Conservation (phyloP, 2,888 invertebrate species). For the Hedychridium roseum region DNA sequence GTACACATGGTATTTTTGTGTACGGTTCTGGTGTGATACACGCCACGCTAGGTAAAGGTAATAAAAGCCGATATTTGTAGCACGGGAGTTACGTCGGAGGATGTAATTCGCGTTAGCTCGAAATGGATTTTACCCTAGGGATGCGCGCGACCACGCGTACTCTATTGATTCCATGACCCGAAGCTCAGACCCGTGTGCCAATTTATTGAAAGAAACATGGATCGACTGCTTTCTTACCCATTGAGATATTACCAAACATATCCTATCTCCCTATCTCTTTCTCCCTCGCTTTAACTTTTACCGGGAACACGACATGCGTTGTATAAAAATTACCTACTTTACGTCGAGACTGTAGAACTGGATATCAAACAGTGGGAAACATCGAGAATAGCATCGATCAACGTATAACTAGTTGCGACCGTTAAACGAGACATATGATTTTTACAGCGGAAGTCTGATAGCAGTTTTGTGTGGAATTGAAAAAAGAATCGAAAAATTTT, state of each 20-base stretch:
- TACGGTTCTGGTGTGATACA: constrained; percentile 19
- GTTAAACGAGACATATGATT: too few species aligned
- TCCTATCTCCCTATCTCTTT: background rate
- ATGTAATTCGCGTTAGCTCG: constrained; percentile 5
- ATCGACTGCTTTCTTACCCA: background rate
- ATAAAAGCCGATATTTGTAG: constrained; percentile 7
- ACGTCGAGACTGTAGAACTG: too few species aligned
- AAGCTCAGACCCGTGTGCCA: constrained; percentile 41
- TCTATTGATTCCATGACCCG: constrained; percentile 48
- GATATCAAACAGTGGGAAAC: too few species aligned
- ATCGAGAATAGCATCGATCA: too few species aligned
- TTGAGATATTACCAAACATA: background rate
- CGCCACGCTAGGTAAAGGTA: constrained; percentile 13
- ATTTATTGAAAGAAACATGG: constrained; percentile 37
- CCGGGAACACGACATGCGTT: too few species aligned
- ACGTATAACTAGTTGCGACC: too few species aligned
- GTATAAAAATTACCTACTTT: too few species aligned
- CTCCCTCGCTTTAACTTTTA: background rate
- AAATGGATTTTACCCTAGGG: constrained; percentile 36
- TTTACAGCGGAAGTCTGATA: too few species aligned
- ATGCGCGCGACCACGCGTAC: constrained; percentile 48
- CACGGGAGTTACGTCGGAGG: background rate
- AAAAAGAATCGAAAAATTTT: too few species aligned
- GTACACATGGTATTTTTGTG: constrained; percentile 28
- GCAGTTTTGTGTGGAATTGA: too few species aligned